A percentile compares a stretch with the other conserved stretches of the same genome.
phyloP scores from a whole-genome alignment of 2,888 invertebrate species.

The Cryptophagus acutangulus region DNA sequence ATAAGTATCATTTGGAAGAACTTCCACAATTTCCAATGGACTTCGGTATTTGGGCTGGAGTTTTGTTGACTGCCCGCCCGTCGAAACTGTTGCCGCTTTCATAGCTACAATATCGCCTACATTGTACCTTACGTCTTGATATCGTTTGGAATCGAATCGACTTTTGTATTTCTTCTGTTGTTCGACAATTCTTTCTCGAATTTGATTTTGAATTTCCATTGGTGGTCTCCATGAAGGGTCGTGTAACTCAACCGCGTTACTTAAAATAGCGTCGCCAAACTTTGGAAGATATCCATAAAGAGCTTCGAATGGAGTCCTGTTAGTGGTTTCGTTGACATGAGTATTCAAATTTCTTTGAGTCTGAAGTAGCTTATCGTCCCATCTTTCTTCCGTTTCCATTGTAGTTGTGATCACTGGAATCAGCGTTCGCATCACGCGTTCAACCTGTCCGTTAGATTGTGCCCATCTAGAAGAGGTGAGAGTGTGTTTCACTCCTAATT shows the following conservation, averaged over 20 bases:
- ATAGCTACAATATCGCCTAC: constrained; percentile 7
- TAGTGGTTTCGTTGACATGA: neutral
- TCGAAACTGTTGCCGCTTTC: neutral
- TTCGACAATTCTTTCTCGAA: neutral
- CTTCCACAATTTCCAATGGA: constrained; percentile 5
- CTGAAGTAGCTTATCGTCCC: constrained; percentile 4
- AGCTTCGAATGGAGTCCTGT: constrained; percentile 5
- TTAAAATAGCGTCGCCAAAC: neutral
- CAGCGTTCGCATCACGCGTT: constrained; percentile 7
- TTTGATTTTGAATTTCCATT: neutral
- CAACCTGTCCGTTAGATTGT: constrained; percentile 9
- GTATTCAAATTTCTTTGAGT: constrained; percentile 4
- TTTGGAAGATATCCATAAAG: neutral
- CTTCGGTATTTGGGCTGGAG: constrained; percentile 6
- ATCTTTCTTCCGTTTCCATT: constrained; percentile 4
- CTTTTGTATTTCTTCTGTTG: neutral
- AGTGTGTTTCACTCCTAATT: constrained; percentile 8
- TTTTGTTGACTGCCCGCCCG: constrained; percentile 11
- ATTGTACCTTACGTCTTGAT: constrained; percentile 5
- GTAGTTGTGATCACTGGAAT: neutral
- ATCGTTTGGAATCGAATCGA: constrained; percentile 6
- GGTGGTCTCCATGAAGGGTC: constrained; percentile 1
- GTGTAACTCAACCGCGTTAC: neutral
- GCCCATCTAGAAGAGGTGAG: constrained; percentile 6
- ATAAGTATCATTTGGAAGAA: constrained; percentile 8